Percentiles rank a stretch among this genome's conserved stretches.
These are phyloP conservation scores for Centropus unirufus DNA, from an alignment of 2,113 vertebrate genomes.

Conservation along the genomic window DNA sequence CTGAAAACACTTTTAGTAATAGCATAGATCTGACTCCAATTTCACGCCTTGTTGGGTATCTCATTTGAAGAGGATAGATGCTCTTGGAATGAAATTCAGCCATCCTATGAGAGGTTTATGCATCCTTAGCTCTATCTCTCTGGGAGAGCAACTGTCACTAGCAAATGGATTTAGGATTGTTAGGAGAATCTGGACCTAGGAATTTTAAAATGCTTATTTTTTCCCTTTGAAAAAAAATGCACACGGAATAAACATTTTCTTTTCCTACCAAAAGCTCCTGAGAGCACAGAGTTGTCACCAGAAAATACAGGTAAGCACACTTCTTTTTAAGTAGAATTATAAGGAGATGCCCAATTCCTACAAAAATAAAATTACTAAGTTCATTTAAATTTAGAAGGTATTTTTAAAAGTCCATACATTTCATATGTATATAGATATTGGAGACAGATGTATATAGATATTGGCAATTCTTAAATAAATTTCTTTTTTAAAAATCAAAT, in stretches of 20 bases:
- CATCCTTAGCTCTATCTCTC: not conserved
- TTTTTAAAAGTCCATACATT: not conserved
- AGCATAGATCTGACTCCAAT: not conserved
- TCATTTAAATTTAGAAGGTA: not conserved
- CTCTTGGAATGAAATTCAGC: not conserved
- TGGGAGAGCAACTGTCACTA: not conserved
- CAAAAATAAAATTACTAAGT: not conserved
- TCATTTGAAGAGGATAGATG: not conserved
- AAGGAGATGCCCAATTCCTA: not conserved
- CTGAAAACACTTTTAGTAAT: not conserved
- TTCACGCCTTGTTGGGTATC: not conserved
- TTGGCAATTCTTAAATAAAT: not conserved
- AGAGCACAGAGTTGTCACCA: not conserved
- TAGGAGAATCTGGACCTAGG: not conserved
- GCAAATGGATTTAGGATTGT: not conserved
- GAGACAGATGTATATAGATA: too few relatives aligned
- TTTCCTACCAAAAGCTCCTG: constrained; percentile 25
- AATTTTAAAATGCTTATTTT: not conserved
- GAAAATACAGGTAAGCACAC: constrained; percentile 2
- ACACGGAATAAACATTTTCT: not conserved
- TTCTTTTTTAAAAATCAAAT: not conserved
- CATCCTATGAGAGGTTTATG: not conserved
- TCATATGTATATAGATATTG: not conserved
- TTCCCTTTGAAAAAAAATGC: not conserved
- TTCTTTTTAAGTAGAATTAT: not conserved